Evolutionary conservation across 2,113 vertebrate genomes (phyloP).

Genomic region (Cyanoramphus novaezelandiae): DNA sequence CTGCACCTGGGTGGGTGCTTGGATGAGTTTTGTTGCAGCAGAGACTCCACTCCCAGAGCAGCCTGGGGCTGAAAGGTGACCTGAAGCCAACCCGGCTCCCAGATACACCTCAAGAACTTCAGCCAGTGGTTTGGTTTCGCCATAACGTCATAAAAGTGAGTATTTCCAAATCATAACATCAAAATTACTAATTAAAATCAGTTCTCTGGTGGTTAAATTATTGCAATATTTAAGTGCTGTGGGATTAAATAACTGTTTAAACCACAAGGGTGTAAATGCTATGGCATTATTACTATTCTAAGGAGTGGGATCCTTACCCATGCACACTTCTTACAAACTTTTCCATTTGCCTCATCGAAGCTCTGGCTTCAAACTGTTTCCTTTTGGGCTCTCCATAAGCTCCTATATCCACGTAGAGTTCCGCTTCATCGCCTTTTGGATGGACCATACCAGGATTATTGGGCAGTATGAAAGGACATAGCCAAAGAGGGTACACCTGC

Average conservation of each 20-base stretch:
- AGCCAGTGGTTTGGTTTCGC: background rate
- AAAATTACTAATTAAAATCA: background rate
- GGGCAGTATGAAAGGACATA: conserved; percentile 92
- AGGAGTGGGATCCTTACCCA: conserved; percentile 79
- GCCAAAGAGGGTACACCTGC: conserved; percentile 97
- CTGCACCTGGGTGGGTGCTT: background rate
- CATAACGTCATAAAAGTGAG: background rate
- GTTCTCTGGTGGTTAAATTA: background rate
- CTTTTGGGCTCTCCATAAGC: conserved; percentile 92
- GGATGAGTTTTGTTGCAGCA: background rate
- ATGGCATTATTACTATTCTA: background rate
- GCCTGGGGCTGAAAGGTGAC: background rate
- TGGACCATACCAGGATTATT: conserved; percentile 94
- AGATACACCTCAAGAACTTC: background rate
- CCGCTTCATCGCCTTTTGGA: conserved; percentile 87
- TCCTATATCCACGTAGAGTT: conserved; percentile 94
- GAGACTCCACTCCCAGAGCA: background rate
- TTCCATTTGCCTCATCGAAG: conserved; percentile 90
- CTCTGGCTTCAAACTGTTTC: conserved; percentile 91
- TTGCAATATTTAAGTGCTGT: background rate
- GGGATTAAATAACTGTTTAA: background rate
- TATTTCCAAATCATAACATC: background rate
- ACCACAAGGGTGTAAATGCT: background rate
- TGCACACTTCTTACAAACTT: conserved; percentile 93
- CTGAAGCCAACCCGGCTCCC: background rate